These are phyloP conservation scores for Solenodon paradoxus DNA, from an alignment of 2,113 vertebrate genomes.

Conservation along the genomic window DNA sequence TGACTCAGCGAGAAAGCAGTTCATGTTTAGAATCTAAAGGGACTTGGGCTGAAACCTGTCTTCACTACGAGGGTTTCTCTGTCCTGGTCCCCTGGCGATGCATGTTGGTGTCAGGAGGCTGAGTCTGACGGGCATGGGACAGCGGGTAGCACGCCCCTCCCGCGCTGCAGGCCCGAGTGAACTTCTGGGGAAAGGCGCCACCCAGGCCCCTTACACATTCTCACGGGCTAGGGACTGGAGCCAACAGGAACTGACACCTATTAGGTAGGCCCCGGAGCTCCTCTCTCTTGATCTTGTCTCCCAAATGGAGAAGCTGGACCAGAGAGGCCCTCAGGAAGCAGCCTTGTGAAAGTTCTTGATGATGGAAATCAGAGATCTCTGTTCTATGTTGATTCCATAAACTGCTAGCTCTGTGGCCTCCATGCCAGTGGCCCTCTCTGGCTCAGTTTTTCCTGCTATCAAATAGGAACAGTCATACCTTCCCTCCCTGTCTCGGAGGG, in stretches of 20 bases:
- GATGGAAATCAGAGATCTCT: background rate
- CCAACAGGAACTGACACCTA: background rate
- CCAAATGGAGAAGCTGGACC: background rate
- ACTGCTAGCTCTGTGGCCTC: background rate
- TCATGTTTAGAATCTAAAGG: background rate
- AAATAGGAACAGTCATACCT: constrained; percentile 15
- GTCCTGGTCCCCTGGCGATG: background rate
- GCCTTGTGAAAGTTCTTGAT: background rate
- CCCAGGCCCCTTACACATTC: background rate
- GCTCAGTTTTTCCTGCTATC: constrained; percentile 32
- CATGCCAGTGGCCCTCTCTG: background rate
- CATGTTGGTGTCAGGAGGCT: background rate
- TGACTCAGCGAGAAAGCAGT: background rate
- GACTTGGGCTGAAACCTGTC: background rate
- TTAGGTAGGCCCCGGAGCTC: background rate
- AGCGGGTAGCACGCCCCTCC: background rate
- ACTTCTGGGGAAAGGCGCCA: background rate
- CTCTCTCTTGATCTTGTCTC: background rate
- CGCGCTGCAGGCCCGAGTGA: background rate
- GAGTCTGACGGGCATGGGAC: background rate
- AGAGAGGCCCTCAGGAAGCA: background rate
- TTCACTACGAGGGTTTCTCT: background rate
- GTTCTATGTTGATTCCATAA: background rate
- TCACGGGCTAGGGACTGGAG: background rate
- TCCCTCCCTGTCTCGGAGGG: constrained; percentile 17